Conservation (phyloP, 2,113 vertebrate species). For the Nycticebus coucang region DNA sequence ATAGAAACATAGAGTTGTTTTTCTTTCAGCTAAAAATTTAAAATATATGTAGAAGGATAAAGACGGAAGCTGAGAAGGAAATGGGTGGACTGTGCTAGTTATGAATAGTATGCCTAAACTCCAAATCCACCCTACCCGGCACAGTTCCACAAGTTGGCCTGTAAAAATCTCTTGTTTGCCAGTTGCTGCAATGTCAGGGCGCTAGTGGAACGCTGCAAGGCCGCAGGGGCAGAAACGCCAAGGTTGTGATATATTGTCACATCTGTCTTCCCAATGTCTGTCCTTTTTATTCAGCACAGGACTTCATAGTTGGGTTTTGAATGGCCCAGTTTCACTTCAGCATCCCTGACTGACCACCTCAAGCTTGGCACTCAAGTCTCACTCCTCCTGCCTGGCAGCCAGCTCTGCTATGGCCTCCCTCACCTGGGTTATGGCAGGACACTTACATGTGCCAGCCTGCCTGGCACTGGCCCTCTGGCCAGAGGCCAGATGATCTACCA, state of each 20-base stretch:
- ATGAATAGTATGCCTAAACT: not conserved
- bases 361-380: not conserved
- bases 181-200: not conserved
- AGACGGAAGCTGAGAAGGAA: not conserved
- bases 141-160: not conserved
- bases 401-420: not conserved
- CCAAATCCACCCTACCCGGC: not conserved
- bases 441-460: not conserved
- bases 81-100: not conserved
- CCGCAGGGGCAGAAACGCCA: not conserved
- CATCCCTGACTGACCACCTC: not conserved
- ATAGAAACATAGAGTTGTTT: not conserved
- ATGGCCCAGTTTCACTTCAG: not conserved
- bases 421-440: not conserved
- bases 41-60: not conserved
- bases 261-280: not conserved
- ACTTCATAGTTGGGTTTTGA: not conserved
- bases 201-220: not conserved
- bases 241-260: not conserved
- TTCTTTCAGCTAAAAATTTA: not conserved
- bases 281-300: not conserved
- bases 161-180: not conserved
- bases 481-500: too few species aligned
- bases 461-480: not conserved
- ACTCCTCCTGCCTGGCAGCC: not conserved